These are phyloP conservation scores for Arenaria interpres DNA, from an alignment of 2,113 vertebrate genomes.

Conservation along the genomic window DNA sequence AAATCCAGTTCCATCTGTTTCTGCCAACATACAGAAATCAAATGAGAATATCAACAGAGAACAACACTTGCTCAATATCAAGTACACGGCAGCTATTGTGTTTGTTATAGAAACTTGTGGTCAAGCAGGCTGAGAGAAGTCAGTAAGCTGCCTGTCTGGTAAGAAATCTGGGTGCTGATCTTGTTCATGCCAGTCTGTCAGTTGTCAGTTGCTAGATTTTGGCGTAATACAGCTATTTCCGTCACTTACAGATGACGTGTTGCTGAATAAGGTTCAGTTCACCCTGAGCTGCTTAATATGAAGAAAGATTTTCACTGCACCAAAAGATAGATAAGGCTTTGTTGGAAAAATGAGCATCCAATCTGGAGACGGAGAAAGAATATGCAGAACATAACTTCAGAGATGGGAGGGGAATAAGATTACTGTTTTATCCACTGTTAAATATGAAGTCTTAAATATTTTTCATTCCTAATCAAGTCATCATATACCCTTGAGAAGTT, in stretches of 20 bases:
- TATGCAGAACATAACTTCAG: not conserved
- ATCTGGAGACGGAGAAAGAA: not conserved
- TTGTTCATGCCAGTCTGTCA: conserved; percentile 20
- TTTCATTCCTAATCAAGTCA: not conserved
- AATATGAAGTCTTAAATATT: not conserved
- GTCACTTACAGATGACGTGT: not conserved
- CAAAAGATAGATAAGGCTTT: not conserved
- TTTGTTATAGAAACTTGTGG: conserved; percentile 31
- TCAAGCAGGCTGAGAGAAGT: not conserved
- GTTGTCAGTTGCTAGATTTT: not conserved
- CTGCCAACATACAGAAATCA: conserved; percentile 52
- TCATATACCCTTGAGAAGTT: not conserved
- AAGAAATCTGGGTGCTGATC: not conserved
- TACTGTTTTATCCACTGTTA: not conserved
- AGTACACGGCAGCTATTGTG: conserved; percentile 4
- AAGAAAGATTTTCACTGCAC: not conserved
- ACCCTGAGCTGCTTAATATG: not conserved
- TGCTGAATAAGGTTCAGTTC: not conserved
- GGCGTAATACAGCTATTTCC: not conserved
- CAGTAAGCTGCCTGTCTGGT: not conserved
- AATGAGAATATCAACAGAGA: conserved; percentile 56
- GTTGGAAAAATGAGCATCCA: not conserved
- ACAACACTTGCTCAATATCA: conserved; percentile 7
- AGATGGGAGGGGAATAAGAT: not conserved
- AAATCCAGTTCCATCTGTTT: conserved; percentile 66